Evolutionary conservation across 2,113 vertebrate genomes (phyloP), one percentile per base, ranked within the genome.

Genomic region (Furnarius figulus): DNA sequence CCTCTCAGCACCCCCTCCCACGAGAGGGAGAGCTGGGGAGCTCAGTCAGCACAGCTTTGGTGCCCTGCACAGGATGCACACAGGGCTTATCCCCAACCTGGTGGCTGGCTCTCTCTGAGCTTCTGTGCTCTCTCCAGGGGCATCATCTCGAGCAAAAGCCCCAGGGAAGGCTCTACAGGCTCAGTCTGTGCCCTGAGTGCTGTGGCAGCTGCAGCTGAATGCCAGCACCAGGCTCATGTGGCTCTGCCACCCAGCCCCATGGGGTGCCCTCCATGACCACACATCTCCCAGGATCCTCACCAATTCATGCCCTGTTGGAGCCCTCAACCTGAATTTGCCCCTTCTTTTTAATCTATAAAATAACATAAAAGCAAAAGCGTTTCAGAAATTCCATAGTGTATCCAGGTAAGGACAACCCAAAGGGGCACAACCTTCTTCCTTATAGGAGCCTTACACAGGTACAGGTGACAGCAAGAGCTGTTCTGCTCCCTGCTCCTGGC

Each of bases 371-470:
- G 12, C 12, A 73, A 17, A 72, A 24, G 5, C 0, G 3, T 8
- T 71, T 27, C 78, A 53, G n/a, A 18, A 85, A 62, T 53, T 7
- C 33, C 66, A n/a, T 0, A 8, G 20, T 1, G 2, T 18, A 40
- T 39, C 42, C 73, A 89, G 55, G 14, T 20, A 49, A 77, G 0
- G 22, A 21, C 1, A 10, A 47, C 8, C 42, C 44, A n/a, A 31
- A 65, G 1, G 9, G 24, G 10, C 28, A 28, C 28, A 30, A 21
- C 2, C 20, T 12, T 6, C 11, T 39, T 27, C 49, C 59, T 27
- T 15, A 16, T 0, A 2, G 39, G 14, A 20, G 52, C 47, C 42
- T 35, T 15, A 16, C 0, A 1, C 39, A 16, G 15, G 58, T 1
- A 1, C 3, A 12, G 24, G 46, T 39, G 87, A 31, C 24, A 24